A percentile compares a stretch with the other conserved stretches of the same genome.
Evolutionary conservation across 2,888 invertebrate genomes (phyloP).

Genomic region (Trypoxylon attenuatum): DNA sequence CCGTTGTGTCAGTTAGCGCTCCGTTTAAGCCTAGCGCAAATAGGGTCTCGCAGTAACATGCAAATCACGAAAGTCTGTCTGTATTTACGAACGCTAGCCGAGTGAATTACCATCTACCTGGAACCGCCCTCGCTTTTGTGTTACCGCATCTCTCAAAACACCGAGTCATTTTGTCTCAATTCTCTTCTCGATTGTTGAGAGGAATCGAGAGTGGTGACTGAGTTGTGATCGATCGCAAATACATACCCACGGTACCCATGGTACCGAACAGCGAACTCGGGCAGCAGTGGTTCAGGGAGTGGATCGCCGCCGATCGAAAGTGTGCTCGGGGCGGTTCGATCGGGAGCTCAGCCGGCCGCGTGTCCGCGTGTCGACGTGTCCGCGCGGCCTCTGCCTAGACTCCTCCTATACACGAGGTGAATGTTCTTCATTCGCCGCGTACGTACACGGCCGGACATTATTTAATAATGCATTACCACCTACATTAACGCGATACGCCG

Average conservation of each 20-base stretch:
- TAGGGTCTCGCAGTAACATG: no score
- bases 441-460: constrained; percentile 53
- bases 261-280: constrained; percentile 42
- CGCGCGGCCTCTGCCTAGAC: no score
- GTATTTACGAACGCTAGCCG: not conserved
- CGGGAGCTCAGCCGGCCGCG: constrained; percentile 11
- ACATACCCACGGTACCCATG: constrained; percentile 11
- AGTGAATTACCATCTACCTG: not conserved
- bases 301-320: constrained; percentile 44
- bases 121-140: not conserved
- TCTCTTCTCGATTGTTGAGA: not conserved
- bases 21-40: no score
- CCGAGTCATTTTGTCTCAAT: not conserved
- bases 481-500: constrained; percentile 57
- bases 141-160: not conserved
- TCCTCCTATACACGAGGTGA: constrained; percentile 47
- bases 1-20: no score
- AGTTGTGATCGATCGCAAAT: constrained; percentile 44
- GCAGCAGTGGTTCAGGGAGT: constrained; percentile 48
- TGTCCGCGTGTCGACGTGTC: not conserved
- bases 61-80: no score
- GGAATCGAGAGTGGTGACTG: not conserved
- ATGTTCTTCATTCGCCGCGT: constrained; percentile 51
- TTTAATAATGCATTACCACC: constrained; percentile 60
- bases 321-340: constrained; percentile 36